A percentile compares a stretch with the other conserved stretches of the same genome.
Conservation (phyloP, 2,113 vertebrate species). For the Calonectris borealis region DNA sequence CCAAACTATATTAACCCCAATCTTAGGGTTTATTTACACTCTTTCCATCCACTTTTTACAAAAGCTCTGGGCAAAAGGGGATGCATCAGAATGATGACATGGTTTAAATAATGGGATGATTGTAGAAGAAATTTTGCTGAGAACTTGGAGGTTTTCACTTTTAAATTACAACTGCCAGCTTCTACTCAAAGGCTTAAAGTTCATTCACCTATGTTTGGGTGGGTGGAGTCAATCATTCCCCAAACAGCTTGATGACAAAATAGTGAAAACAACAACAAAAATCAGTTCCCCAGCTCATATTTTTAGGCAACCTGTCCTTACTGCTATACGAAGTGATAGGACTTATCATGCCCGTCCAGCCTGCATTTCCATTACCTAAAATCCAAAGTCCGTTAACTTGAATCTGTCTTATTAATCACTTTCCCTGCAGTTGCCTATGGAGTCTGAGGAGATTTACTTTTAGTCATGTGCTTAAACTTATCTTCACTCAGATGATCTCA, state of each 20-base stretch:
- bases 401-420: background rate
- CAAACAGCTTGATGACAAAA: background rate
- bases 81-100: background rate
- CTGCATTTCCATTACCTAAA: background rate
- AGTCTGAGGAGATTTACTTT: background rate
- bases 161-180: background rate
- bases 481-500: rapidly evolving
- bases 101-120: background rate
- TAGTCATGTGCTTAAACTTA: background rate
- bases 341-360: rapidly evolving
- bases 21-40: background rate
- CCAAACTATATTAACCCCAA: background rate
- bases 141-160: background rate
- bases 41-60: background rate
- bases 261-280: background rate
- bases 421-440: background rate
- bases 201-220: background rate
- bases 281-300: background rate
- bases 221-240: background rate
- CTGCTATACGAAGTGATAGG: background rate
- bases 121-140: background rate
- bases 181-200: background rate
- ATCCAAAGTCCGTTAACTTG: background rate
- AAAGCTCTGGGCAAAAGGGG: background rate
- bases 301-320: background rate